These are phyloP conservation scores for Plecotus auritus DNA, from an alignment of 2,113 vertebrate genomes.

Conservation along the genomic window DNA sequence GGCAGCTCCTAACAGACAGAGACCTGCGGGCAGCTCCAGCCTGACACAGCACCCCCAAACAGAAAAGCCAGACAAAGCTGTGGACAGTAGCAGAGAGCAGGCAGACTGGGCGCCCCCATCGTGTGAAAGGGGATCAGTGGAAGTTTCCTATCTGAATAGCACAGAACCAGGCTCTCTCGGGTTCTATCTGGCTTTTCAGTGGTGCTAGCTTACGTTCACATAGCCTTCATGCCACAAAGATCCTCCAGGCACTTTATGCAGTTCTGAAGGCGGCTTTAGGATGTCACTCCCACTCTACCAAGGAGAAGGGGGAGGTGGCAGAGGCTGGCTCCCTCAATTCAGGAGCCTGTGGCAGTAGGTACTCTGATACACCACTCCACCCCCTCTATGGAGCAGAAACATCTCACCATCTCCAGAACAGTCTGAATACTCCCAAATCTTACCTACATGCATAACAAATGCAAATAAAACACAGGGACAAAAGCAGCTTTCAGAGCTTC, in stretches of 20 bases:
- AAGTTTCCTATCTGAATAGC: background rate
- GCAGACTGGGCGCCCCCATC: background rate
- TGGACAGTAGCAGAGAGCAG: background rate
- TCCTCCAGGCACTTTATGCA: background rate
- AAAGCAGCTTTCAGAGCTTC: background rate
- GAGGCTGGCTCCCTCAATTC: background rate
- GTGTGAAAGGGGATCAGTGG: background rate
- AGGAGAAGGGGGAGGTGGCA: background rate
- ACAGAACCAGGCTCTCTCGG: background rate
- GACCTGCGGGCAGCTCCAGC: background rate
- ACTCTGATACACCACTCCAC: background rate
- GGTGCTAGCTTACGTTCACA: background rate
- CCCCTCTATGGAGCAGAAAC: accelerated
- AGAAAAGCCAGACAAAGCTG: background rate
- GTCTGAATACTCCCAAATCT: background rate
- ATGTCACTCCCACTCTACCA: background rate
- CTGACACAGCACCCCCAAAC: background rate
- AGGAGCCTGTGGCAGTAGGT: accelerated
- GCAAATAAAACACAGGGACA: background rate
- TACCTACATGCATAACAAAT: background rate
- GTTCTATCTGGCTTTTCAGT: accelerated
- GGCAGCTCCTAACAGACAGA: background rate
- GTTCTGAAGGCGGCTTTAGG: background rate
- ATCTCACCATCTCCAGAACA: background rate
- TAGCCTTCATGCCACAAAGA: background rate